Evolutionary conservation across 2,113 vertebrate genomes (phyloP), one percentile per base, ranked within the genome.

Genomic region (Psettodes erumei): DNA sequence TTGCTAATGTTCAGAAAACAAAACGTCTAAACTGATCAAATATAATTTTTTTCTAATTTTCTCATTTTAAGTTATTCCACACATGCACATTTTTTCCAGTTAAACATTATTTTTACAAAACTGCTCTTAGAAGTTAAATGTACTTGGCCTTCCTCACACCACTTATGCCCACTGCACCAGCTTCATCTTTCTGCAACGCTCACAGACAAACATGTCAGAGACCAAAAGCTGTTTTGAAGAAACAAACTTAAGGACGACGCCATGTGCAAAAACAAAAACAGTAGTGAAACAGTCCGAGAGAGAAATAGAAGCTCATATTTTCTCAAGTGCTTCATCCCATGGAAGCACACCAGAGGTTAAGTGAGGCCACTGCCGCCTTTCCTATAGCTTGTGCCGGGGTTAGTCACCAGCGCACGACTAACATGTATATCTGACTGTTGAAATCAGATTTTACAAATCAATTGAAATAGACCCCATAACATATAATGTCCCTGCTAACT

Each of bases 261-360:
- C 38, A 79, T 33, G 11, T 32, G 54, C 66, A 13, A 37, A 60
- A 21, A 70, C 5, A 79, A 66, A 55, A 32, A 54, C 54, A 65
- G 71, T 8, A 58, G 42, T 50, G 35, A 65, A 50, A 67, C 37
- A 43, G 48, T 16, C 35, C 65, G 32, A 33, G 2, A 0, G 54
- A 72, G 42, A 48, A 74, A 77, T 61, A 74, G 69, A 81, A 88
- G 63, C 30, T 54, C 12, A 0, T 78, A 71, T 86, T 87, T 84
- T 71, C 66, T 71, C 81, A 47, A 73, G 60, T 0, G 13, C 67
- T 67, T 81, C 82, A 88, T 89, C 86, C 79, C 0, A 10, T 62
- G 58, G 55, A 83, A 71, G 37, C 65, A 81, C 74, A 79, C 23
- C 56, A 75, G 54, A 74, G 76, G 83, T 87, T 77, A 84, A 8